Evolutionary conservation across 1,140 invertebrate genomes (phyloP).

Genomic region (Pteromalus puparum): DNA sequence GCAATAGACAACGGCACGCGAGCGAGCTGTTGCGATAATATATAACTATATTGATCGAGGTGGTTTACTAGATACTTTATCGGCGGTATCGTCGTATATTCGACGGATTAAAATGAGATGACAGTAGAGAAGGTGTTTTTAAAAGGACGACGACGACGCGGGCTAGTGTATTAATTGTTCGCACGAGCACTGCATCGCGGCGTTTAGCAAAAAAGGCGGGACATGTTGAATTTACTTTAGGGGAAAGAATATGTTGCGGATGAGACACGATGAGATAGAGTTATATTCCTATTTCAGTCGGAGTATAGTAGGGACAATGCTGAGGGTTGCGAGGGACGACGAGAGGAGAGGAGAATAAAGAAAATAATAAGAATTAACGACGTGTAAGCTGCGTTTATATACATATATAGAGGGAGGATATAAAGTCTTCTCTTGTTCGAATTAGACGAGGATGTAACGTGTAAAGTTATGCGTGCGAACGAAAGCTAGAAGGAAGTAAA

Average conservation of each 20-base stretch:
- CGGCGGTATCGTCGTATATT: conserved; percentile 6
- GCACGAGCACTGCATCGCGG: too few species aligned
- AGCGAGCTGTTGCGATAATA: not conserved
- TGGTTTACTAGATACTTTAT: conserved; percentile 34
- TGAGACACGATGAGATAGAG: not conserved
- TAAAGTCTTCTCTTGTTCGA: not conserved
- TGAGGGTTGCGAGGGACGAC: not conserved
- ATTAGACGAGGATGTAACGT: conserved; percentile 27
- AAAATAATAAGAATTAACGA: not conserved
- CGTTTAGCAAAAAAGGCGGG: not conserved
- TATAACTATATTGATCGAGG: conserved; percentile 13
- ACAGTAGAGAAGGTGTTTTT: not conserved
- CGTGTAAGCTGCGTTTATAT: conserved; percentile 21
- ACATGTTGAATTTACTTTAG: conserved; percentile 29
- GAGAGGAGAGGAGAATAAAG: not conserved
- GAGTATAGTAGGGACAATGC: too few species aligned
- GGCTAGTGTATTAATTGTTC: conserved; percentile 38
- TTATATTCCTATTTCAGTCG: conserved; percentile 14
- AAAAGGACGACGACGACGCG: not conserved
- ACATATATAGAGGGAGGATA: not conserved
- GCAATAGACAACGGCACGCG: conserved; percentile 1
- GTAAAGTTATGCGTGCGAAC: conserved; percentile 8
- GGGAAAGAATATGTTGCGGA: not conserved
- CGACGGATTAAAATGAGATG: not conserved
- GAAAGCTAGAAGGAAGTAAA: not conserved